phyloP scores from a whole-genome alignment of 2,888 invertebrate genomes.

The Drosophila mayaguana region DNA sequence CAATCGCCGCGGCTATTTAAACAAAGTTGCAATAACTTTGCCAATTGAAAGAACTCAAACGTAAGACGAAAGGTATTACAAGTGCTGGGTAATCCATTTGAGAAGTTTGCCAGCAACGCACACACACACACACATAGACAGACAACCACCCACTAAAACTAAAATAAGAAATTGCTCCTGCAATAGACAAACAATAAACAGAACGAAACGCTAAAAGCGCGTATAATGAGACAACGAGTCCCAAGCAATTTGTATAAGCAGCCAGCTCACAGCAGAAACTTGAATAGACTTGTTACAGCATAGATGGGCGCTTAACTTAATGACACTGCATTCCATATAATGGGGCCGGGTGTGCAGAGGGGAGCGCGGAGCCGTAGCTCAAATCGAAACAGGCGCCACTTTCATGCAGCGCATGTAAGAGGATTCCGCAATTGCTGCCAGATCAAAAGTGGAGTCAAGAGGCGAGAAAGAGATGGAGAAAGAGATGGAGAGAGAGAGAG shows the following conservation, averaged over 20 bases:
- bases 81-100: conserved; percentile 76
- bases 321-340: conserved; percentile 33
- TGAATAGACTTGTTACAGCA: conserved; percentile 29
- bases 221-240: conserved; percentile 65
- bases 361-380: neutral
- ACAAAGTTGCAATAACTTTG: conserved; percentile 76
- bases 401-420: conserved; percentile 51
- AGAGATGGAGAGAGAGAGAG: neutral
- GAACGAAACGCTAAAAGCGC: conserved; percentile 59
- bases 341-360: neutral
- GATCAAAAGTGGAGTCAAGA: conserved; percentile 47
- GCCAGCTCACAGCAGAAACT: conserved; percentile 6
- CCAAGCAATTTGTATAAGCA: conserved; percentile 67
- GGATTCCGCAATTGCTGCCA: conserved; percentile 44
- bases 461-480: neutral
- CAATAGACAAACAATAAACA: conserved; percentile 73
- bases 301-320: conserved; percentile 56
- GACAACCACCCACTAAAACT: neutral
- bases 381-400: conserved; percentile 45
- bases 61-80: conserved; percentile 49
- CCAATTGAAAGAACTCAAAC: conserved; percentile 32
- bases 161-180: conserved; percentile 42
- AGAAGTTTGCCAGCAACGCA: conserved; percentile 51
- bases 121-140: conserved; percentile 6
- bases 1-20: conserved; percentile 47